These are phyloP conservation scores for Zapornia atra DNA, from an alignment of 2,113 vertebrate genomes.

Conservation along the genomic window DNA sequence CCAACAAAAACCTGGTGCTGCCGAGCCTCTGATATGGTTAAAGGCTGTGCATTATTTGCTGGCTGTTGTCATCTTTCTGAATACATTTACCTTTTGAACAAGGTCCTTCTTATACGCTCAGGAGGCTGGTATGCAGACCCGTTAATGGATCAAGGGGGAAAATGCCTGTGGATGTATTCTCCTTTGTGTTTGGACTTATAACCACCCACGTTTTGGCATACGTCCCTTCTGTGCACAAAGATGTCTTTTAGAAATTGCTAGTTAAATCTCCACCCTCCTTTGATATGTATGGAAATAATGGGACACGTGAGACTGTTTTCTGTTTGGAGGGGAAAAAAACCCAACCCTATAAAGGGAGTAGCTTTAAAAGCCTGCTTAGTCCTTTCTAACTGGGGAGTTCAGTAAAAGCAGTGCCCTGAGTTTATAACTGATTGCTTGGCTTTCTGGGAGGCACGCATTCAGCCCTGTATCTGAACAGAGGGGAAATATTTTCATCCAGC, in stretches of 20 bases:
- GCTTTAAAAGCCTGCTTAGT: constrained; percentile 26
- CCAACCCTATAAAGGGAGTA: neutral
- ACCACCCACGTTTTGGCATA: constrained; percentile 70
- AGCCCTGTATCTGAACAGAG: neutral
- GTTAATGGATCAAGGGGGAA: constrained; percentile 64
- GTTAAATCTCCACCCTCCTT: constrained; percentile 66
- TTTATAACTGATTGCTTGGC: neutral
- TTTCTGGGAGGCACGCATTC: neutral
- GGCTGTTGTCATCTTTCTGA: constrained; percentile 53
- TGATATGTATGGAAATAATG: constrained; percentile 72
- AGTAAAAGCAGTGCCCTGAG: neutral
- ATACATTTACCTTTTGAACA: constrained; percentile 68
- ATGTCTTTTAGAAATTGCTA: constrained; percentile 65
- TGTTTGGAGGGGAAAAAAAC: neutral
- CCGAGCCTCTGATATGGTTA: neutral
- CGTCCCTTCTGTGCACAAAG: constrained; percentile 67
- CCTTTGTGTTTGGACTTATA: constrained; percentile 65
- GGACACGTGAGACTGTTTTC: constrained; percentile 56
- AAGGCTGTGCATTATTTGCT: constrained; percentile 10
- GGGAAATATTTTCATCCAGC: neutral
- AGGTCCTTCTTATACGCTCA: constrained; percentile 44
- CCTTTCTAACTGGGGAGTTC: neutral
- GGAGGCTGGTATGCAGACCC: constrained; percentile 64
- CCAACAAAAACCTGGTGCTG: neutral
- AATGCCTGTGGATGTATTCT: constrained; percentile 69